phyloP scores from a whole-genome alignment of 2,113 vertebrate species.

The Craseonycteris thonglongyai region DNA sequence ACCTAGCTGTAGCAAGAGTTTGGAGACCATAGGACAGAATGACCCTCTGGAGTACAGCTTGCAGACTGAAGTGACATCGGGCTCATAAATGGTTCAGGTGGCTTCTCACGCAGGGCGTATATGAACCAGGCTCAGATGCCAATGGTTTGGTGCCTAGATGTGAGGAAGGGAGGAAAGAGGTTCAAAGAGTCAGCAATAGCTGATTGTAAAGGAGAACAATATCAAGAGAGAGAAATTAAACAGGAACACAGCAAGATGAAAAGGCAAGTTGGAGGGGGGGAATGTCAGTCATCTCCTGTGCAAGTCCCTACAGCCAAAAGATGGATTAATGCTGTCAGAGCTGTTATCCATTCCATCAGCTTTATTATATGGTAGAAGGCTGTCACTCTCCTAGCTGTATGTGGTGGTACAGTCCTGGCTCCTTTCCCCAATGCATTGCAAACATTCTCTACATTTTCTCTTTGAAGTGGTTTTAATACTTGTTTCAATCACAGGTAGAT shows the following conservation, averaged over 20 bases:
- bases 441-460: constrained; percentile 31
- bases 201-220: background rate
- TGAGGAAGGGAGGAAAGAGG: background rate
- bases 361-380: constrained; percentile 48
- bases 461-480: constrained; percentile 57
- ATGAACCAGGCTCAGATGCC: background rate
- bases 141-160: background rate
- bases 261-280: background rate
- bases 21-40: background rate
- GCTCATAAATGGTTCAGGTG: background rate
- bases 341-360: constrained; percentile 52
- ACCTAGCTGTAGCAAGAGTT: background rate
- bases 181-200: background rate
- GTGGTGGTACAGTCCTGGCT: background rate
- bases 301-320: constrained; percentile 57
- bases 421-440: background rate
- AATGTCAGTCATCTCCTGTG: constrained; percentile 57
- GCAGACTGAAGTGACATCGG: background rate
- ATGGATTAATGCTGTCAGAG: constrained; percentile 58
- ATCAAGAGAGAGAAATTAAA: background rate
- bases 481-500: constrained; percentile 75
- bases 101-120: background rate
- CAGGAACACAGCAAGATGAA: constrained; percentile 29
- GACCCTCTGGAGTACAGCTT: constrained; percentile 11
- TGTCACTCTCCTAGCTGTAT: constrained; percentile 58